Base-by-base conservation (phyloP, 2,113 vertebrate genomes). In the Serinus canaria region DNA sequence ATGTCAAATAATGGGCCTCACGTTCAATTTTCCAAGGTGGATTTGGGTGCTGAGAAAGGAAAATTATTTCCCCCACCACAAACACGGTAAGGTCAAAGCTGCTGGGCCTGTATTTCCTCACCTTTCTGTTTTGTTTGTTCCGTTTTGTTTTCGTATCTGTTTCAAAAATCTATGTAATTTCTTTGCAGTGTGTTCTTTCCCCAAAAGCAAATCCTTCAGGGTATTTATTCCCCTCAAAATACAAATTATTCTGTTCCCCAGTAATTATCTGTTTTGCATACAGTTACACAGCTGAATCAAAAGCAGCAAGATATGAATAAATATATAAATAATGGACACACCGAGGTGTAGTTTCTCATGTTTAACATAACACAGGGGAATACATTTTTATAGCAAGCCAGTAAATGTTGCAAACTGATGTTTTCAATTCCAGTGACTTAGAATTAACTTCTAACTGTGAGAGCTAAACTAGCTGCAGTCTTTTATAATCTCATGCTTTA, bases 371-470 rank as follows among this genome's bases (percentile, higher is more conserved):
- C 97, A 96, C 97, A 76, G 62, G 97, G 98, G 97, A 98, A 97
- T 97, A 97, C 93, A 74, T 97, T 98, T 97, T 98, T 98, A 98
- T 95, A 91, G 97, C 74, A 94, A 82, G 87, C 98, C 96, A 97
- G 98, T 98, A 98, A 98, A 98, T 96, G 97, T 96, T 97, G 90
- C 88, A 97, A 97, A 96, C 98, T 98, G 98, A 97, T 98, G 98
- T 98, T 98, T 98, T 98, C 98, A 98, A 98, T 98, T 98, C 98
- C 93, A 96, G 94, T 95, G 95, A 97, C 97, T 98, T 97, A 97
- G 97, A 94, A 97, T 98, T 97, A 97, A 97, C 97, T 97, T 92
- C 96, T 96, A 95, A 96, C 96, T 98, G 96, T 85, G 97, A 97
- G 96, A 97, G 94, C 97, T 98, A 98, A 98, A 98, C 93, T 97